Evolutionary conservation across 2,797 vertebrate genomes (phyloP).

Genomic region (Chanos chanos): DNA sequence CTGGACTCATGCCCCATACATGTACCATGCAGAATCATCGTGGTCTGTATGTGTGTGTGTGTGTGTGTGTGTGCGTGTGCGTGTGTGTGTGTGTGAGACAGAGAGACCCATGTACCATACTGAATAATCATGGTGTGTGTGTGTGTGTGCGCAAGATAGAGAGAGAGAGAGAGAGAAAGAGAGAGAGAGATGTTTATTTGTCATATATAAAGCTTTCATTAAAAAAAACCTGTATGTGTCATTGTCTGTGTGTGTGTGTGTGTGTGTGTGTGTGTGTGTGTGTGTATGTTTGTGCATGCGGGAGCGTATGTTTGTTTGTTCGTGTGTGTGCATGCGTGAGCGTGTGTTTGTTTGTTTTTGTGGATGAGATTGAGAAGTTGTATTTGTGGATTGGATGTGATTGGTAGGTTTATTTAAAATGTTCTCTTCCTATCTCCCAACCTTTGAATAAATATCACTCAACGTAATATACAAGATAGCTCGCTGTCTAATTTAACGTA

Average conservation of each 20-base stretch:
- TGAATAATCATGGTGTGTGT: too few species aligned
- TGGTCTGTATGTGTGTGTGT: conserved; percentile 29
- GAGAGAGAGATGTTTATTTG: too few species aligned
- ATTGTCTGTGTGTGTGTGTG: conserved; percentile 17
- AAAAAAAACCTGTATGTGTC: too few species aligned
- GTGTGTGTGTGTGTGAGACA: not conserved
- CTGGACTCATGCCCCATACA: conserved; percentile 12
- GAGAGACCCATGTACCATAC: too few species aligned
- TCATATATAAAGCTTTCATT: too few species aligned
- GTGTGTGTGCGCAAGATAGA: not conserved
- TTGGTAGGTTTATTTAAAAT: too few species aligned
- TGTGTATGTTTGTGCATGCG: conserved; percentile 5
- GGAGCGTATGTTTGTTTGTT: too few species aligned
- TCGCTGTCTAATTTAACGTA: too few species aligned
- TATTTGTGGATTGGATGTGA: not conserved
- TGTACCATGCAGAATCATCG: conserved; percentile 8
- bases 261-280: conserved; percentile 16
- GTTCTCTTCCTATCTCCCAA: not conserved
- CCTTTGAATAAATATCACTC: conserved; percentile 3
- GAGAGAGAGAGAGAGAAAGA: not conserved
- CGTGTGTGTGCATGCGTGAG: conserved; percentile 22
- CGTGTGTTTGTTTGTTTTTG: not conserved
- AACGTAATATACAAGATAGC: too few species aligned
- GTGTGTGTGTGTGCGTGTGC: not conserved
- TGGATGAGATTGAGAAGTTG: too few species aligned